phyloP scores from a whole-genome alignment of 2,113 vertebrate species.

The Ploceus nigricollis region DNA sequence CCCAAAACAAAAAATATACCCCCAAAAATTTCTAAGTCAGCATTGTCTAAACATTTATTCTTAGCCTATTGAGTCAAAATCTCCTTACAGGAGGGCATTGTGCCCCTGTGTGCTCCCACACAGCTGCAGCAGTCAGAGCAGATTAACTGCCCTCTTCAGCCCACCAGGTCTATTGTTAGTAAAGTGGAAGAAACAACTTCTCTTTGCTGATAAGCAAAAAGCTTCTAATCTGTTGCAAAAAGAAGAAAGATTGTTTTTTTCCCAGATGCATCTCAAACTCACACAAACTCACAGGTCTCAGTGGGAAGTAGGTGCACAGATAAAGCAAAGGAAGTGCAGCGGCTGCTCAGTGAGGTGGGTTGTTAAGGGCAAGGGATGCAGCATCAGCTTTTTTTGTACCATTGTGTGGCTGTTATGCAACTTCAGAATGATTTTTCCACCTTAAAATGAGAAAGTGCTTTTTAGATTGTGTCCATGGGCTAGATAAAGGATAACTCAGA shows the following conservation, averaged over 20 bases:
- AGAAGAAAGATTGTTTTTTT: background rate
- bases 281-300: background rate
- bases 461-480: background rate
- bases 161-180: background rate
- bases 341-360: background rate
- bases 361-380: background rate
- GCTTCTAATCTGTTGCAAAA: background rate
- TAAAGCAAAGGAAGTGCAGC: background rate
- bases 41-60: background rate
- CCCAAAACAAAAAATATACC: background rate
- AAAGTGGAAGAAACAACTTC: background rate
- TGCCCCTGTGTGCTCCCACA: background rate
- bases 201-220: background rate
- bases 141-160: background rate
- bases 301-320: background rate
- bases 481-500: background rate
- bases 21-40: background rate
- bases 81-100: background rate
- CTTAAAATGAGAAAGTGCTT: background rate
- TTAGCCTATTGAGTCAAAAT: background rate
- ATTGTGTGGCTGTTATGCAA: background rate
- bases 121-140: background rate
- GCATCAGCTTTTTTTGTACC: fast-evolving
- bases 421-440: background rate
- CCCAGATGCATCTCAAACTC: background rate